A percentile compares a stretch with the other conserved stretches of the same genome.
These are phyloP conservation scores for Acipenser ruthenus DNA, from an alignment of 2,797 vertebrate species.

Conservation along the genomic window DNA sequence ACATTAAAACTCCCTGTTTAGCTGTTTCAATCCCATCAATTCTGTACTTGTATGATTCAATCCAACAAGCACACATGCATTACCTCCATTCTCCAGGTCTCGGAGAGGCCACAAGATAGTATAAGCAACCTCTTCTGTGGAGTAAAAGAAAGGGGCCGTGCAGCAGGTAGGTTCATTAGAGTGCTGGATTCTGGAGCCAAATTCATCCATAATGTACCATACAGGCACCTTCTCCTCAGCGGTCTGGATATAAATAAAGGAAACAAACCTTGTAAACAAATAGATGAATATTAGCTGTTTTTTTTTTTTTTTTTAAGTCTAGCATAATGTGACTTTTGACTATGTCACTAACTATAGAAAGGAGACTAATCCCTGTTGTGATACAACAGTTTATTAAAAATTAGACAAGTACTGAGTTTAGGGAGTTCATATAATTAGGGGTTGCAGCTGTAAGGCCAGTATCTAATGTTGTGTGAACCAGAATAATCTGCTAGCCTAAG, in stretches of 20 bases:
- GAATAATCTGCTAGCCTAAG: no score
- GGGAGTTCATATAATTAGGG: no score
- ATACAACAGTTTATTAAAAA: no score
- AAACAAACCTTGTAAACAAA: not conserved
- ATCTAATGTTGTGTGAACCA: no score
- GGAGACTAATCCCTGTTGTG: no score
- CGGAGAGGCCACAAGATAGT: constrained; percentile 82
- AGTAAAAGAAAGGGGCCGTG: constrained; percentile 76
- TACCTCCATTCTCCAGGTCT: constrained; percentile 78
- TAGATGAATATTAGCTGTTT: not conserved
- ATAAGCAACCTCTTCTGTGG: constrained; percentile 70
- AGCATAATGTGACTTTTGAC: not conserved
- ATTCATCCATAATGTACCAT: constrained; percentile 97
- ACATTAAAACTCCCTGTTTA: no score
- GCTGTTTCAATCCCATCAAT: no score
- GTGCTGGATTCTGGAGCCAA: constrained; percentile 84
- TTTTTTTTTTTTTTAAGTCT: not conserved
- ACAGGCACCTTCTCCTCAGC: constrained; percentile 86
- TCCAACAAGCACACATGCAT: not conserved
- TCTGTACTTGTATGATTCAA: no score
- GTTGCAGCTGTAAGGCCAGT: no score
- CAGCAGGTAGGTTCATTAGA: constrained; percentile 70
- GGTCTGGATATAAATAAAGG: constrained; percentile 49
- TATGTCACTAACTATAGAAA: not conserved
- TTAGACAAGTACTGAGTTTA: no score